These are phyloP conservation scores for Aradus depressus DNA, from an alignment of 2,888 invertebrate species.

Conservation along the genomic window DNA sequence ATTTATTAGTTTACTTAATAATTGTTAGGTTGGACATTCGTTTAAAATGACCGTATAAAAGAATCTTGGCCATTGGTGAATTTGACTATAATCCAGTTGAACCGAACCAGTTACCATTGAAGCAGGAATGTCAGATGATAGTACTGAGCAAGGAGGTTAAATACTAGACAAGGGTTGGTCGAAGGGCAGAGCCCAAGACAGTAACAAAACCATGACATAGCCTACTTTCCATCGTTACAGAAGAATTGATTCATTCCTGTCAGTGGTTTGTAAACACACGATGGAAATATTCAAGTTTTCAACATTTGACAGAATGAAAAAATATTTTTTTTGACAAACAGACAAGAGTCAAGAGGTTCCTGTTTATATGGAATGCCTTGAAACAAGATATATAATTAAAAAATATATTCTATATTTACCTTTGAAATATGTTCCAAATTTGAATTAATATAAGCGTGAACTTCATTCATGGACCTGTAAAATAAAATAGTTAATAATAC, in stretches of 20 bases:
- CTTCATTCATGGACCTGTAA: conserved; percentile 53
- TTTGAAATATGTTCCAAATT: conserved; percentile 72
- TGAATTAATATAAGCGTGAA: conserved; percentile 60
- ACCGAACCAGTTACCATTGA: conserved; percentile 65
- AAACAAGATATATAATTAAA: conserved; percentile 1
- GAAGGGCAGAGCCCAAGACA: conserved; percentile 67
- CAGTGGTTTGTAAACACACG: not conserved
- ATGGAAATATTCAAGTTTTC: not conserved
- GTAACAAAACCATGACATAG: no score
- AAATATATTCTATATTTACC: conserved; percentile 41
- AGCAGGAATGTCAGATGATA: conserved; percentile 69
- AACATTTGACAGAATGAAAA: not conserved
- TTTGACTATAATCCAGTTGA: conserved; percentile 69
- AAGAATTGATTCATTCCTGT: no score
- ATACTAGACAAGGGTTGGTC: conserved; percentile 87
- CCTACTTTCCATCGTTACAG: no score
- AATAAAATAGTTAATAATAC: not conserved
- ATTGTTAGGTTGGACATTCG: conserved; percentile 59
- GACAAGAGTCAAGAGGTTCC: not conserved
- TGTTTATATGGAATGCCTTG: no score
- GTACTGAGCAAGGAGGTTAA: conserved; percentile 83
- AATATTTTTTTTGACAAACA: not conserved
- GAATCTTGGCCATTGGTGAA: conserved; percentile 64
- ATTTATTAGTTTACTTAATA: no score
- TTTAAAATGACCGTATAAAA: conserved; percentile 69